phyloP scores from a whole-genome alignment of 2,113 vertebrate genomes.

The Hippocampus zosterae region DNA sequence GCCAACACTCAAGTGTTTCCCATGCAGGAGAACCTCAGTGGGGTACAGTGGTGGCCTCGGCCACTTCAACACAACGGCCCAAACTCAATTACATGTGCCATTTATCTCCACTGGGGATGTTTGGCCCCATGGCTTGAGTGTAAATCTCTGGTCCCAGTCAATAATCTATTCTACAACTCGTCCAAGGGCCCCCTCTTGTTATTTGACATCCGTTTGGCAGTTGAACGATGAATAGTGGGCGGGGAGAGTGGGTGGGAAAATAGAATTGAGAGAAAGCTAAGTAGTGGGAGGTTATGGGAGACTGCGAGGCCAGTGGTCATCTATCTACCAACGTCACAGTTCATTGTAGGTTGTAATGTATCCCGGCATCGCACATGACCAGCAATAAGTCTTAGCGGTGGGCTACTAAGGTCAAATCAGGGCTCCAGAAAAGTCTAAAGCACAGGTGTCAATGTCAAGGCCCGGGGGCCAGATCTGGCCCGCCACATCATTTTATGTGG shows the following conservation, averaged over 20 bases:
- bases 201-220: conserved; percentile 63
- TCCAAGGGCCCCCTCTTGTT: conserved; percentile 66
- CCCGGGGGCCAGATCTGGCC: too few species aligned
- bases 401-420: conserved; percentile 34
- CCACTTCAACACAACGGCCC: conserved; percentile 65
- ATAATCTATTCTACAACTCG: conserved; percentile 71
- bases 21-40: conserved; percentile 41
- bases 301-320: conserved; percentile 56
- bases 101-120: conserved; percentile 63
- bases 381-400: conserved; percentile 21
- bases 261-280: conserved; percentile 51
- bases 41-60: conserved; percentile 42
- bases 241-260: conserved; percentile 12
- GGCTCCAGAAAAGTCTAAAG: conserved; percentile 4
- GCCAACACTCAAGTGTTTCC: conserved; percentile 27
- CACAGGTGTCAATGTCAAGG: too few species aligned
- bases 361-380: conserved; percentile 34
- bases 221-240: conserved; percentile 46
- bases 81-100: conserved; percentile 73
- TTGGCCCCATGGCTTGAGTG: conserved; percentile 63
- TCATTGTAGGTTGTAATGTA: conserved; percentile 62
- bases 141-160: conserved; percentile 74
- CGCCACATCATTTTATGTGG: too few species aligned
- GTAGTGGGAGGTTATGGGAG: conserved; percentile 52
- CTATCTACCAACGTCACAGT: conserved; percentile 66